Base-by-base conservation (phyloP, 2,797 vertebrate species). In the Eutrigla gurnardus region DNA sequence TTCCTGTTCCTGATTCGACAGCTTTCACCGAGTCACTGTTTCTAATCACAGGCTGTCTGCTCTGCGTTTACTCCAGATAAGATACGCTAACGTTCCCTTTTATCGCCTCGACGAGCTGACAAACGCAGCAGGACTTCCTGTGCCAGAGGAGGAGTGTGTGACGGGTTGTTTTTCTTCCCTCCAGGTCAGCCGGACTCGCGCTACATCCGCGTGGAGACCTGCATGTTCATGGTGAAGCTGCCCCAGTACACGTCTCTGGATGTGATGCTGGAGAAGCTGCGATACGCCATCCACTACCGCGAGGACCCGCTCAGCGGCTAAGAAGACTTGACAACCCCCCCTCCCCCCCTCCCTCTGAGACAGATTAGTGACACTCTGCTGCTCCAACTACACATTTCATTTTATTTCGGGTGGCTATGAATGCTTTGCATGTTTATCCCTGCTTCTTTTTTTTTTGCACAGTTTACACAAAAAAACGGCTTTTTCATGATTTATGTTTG, bases 221-320 rank as follows among this genome's bases (percentile, higher is more conserved):
- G 98, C 84, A 99, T 99, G 98, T 99, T 99, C 87, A 99, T 99
- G 98, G 96, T 99, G 88, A 99, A 99, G 78, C 97, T 99, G 13
- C 98, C 98, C 0, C 98, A 99, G 93, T 99, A 99, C 82, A 97
- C 96, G 33, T 97, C 97, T 0, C 88, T 98, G 84, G 97, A 98
- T 5, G 96, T 95, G 84, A 99, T 98, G 98, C 93, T 98, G 94
- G 98, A 99, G 62, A 99, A 98, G 76, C 95, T 99, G 6, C 96
- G 97, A 1, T 98, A 98, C 4, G 97, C 98, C 90, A 97, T 99
- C 88, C 98, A 99, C 93, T 99, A 99, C 93, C 96, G 98, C 0
- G 98, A 99, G 92, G 98, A 99, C 74, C 98, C 98, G 1, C 96
- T 99, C 15, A 99, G 98, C 85, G 98, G 98, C 92, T 99, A 94